A percentile compares a stretch with the other conserved stretches of the same genome.
phyloP scores from a whole-genome alignment of 2,113 vertebrate genomes.

The Urocitellus parryii region DNA sequence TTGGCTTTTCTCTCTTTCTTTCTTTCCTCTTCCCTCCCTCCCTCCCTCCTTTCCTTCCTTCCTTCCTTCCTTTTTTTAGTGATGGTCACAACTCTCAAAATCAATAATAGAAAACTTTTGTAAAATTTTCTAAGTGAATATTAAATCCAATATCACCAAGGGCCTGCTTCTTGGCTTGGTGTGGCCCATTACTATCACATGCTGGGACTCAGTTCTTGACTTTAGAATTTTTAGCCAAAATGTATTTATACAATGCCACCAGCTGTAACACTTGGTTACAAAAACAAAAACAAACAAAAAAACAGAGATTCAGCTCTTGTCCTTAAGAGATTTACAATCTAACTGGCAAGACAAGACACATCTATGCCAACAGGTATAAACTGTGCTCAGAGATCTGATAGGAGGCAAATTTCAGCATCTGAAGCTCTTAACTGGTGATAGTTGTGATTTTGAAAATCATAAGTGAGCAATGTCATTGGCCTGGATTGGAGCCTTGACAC shows the following conservation, averaged over 20 bases:
- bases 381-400: background rate
- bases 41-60: too few relatives aligned
- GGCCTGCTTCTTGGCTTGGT: background rate
- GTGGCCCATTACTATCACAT: background rate
- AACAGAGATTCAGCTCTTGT: background rate
- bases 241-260: background rate
- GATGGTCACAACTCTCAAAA: background rate
- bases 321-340: background rate
- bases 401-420: background rate
- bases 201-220: background rate
- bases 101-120: background rate
- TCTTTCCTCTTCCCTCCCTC: too few relatives aligned
- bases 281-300: background rate
- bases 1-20: background rate
- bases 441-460: background rate
- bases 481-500: background rate
- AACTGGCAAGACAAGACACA: background rate
- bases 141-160: background rate
- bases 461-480: background rate
- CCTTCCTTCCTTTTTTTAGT: background rate
- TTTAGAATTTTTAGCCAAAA: constrained; percentile 11
- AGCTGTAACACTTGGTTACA: background rate
- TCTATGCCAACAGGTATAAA: background rate
- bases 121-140: background rate
- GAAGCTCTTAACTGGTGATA: background rate